Conservation (phyloP, 2,797 vertebrate species). For the Alauda arvensis region DNA sequence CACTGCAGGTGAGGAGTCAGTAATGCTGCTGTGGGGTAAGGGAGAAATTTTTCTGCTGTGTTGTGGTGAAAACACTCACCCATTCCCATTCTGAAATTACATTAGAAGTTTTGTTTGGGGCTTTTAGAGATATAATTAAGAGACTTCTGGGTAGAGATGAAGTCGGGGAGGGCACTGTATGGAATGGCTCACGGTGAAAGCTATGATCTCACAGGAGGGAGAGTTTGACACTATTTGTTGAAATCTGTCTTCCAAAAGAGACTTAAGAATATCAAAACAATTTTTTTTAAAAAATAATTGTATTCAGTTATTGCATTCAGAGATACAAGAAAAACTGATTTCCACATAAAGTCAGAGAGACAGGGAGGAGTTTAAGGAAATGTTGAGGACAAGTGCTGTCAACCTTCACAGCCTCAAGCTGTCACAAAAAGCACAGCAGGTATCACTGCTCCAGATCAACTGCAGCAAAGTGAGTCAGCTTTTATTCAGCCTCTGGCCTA, state of each 20-base stretch:
- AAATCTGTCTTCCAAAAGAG: background rate
- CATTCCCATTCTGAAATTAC: background rate
- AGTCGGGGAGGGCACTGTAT: background rate
- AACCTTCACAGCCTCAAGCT: background rate
- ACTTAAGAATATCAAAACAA: background rate
- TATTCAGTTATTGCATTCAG: background rate
- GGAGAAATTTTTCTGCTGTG: background rate
- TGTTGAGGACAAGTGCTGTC: background rate
- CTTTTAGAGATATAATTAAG: background rate
- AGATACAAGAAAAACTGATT: background rate
- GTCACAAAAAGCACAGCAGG: background rate
- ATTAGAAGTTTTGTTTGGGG: background rate
- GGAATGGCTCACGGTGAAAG: background rate
- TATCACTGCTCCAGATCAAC: background rate
- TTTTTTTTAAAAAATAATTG: background rate
- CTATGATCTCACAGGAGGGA: background rate
- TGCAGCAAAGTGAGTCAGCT: conserved; percentile 39
- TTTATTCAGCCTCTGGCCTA: background rate
- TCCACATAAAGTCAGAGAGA: background rate
- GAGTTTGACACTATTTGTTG: background rate
- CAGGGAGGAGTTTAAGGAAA: background rate
- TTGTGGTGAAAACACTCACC: background rate
- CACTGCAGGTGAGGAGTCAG: background rate
- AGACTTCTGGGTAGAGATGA: background rate
- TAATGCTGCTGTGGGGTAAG: background rate